A percentile compares a stretch with the other conserved stretches of the same genome.
Conservation (phyloP, 1,140 invertebrate genomes). For the Odontomachus brunneus region DNA sequence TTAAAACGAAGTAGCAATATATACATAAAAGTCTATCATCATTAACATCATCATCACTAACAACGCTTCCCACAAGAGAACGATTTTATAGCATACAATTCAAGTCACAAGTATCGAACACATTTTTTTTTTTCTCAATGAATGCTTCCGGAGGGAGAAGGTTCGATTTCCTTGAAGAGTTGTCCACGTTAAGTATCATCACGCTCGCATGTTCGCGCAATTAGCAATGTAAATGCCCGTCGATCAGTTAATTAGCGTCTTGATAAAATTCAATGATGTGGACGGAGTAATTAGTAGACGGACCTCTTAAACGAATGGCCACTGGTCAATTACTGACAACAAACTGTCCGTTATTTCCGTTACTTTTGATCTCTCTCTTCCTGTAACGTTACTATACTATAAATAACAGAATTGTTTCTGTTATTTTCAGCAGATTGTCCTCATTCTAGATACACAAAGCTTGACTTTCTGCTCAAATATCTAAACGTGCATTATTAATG, state of each 20-base stretch:
- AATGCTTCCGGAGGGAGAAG: slow-evolving; percentile 48
- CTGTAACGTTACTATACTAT: not conserved
- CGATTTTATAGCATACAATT: too few relatives aligned
- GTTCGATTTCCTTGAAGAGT: slow-evolving; percentile 79
- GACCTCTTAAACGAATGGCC: slow-evolving; percentile 83
- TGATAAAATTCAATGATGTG: slow-evolving; percentile 79
- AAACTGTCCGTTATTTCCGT: slow-evolving; percentile 70
- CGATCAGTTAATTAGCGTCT: slow-evolving; percentile 84
- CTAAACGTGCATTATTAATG: not conserved
- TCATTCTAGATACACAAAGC: too few relatives aligned
- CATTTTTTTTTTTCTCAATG: too few relatives aligned
- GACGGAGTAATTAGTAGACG: slow-evolving; percentile 78
- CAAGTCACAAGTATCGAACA: too few relatives aligned
- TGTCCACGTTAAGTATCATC: slow-evolving; percentile 82
- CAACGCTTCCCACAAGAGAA: too few relatives aligned
- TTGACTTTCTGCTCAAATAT: not conserved
- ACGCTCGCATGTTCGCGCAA: slow-evolving; percentile 81
- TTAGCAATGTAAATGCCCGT: slow-evolving; percentile 85
- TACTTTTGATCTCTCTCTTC: slow-evolving; percentile 14
- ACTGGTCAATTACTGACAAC: slow-evolving; percentile 81
- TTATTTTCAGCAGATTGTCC: too few relatives aligned
- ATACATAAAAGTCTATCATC: too few relatives aligned
- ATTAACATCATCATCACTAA: too few relatives aligned
- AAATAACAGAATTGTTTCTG: not conserved
- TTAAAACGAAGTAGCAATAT: too few relatives aligned